Percentiles rank a stretch among this genome's conserved stretches.
These are phyloP conservation scores for Dipodomys ordii DNA, from an alignment of 2,113 vertebrate genomes.

Conservation along the genomic window DNA sequence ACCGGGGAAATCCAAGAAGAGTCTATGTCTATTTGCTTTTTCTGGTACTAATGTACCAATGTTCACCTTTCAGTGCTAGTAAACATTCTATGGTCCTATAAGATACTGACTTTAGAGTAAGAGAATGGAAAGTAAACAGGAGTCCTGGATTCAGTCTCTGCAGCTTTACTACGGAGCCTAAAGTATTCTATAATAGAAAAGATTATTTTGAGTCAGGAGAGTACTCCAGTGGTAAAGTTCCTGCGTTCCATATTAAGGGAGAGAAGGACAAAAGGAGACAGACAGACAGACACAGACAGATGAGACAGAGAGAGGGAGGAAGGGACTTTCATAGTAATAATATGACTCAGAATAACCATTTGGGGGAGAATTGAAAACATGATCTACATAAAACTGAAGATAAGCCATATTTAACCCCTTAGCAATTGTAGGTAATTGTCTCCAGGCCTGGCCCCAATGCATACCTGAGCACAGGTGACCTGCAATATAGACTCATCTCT, in stretches of 20 bases:
- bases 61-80: not conserved
- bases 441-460: not conserved
- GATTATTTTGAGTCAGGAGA: too few relatives aligned
- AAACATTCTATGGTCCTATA: not conserved
- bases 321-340: not conserved
- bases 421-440: not conserved
- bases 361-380: not conserved
- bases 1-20: not conserved
- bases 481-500: not conserved
- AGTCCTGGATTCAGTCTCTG: not conserved
- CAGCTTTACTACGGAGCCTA: not conserved
- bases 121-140: accelerated
- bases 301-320: not conserved
- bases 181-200: not conserved
- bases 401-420: not conserved
- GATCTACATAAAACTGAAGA: not conserved
- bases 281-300: too few relatives aligned
- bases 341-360: not conserved
- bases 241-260: too few relatives aligned
- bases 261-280: too few relatives aligned
- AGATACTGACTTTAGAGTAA: not conserved
- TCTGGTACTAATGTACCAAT: too few relatives aligned
- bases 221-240: too few relatives aligned
- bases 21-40: not conserved
- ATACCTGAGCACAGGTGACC: not conserved